Conservation (phyloP, 2,113 vertebrate species). For the Urocitellus parryii region DNA sequence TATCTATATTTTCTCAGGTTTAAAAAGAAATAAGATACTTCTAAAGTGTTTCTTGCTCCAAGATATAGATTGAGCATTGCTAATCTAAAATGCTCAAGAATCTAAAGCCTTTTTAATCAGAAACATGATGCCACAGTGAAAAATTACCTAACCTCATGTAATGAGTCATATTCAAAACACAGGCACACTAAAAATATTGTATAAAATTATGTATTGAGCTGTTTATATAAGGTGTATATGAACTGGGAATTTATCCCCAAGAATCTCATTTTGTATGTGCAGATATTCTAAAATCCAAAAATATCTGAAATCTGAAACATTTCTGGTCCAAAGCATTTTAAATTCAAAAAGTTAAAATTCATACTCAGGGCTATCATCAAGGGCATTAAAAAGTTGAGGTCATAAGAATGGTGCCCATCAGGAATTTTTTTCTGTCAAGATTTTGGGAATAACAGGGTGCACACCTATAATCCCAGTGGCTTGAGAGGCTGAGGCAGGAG, state of each 20-base stretch:
- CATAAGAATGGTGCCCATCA: neutral
- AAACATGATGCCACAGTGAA: neutral
- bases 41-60: neutral
- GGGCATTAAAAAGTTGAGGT: conserved; percentile 40
- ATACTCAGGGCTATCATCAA: conserved; percentile 2
- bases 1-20: neutral
- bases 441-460: too few relatives aligned
- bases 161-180: neutral
- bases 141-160: neutral
- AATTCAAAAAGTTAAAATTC: conserved; percentile 58
- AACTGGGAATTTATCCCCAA: neutral
- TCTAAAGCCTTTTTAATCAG: neutral
- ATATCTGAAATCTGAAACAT: neutral
- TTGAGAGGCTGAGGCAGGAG: too few relatives aligned
- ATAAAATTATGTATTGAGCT: neutral
- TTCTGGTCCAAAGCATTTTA: neutral
- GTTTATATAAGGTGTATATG: neutral
- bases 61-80: neutral
- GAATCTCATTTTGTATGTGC: neutral
- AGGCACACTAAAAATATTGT: neutral
- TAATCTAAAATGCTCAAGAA: neutral
- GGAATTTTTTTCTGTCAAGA: neutral
- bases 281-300: neutral
- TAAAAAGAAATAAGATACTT: conserved; percentile 48
- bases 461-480: too few relatives aligned